A percentile compares a stretch with the other conserved stretches of the same genome.
Evolutionary conservation across 2,113 vertebrate species (phyloP).

Genomic region (Isichthys henryi): DNA sequence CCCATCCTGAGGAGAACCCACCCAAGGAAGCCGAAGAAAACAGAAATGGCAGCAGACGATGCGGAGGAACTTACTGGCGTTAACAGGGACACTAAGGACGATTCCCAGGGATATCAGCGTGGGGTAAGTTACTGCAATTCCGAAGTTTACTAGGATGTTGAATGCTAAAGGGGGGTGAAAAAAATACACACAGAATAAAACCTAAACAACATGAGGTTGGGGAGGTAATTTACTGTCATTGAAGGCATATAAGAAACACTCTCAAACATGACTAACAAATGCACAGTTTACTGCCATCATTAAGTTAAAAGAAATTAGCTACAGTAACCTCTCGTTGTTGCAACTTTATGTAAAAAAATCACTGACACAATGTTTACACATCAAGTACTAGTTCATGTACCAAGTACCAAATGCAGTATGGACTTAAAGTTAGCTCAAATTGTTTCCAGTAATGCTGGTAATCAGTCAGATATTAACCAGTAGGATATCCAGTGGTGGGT

Average conservation of each 20-base stretch:
- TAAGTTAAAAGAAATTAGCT: neutral
- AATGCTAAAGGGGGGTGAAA: constrained; percentile 69
- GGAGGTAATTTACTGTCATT: neutral
- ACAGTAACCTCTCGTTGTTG: neutral
- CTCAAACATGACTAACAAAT: neutral
- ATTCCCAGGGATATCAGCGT: constrained; percentile 91
- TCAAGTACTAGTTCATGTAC: neutral
- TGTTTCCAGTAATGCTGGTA: neutral
- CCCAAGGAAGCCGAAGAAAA: neutral
- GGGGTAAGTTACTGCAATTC: constrained; percentile 88
- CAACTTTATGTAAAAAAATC: neutral
- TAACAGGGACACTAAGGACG: constrained; percentile 90
- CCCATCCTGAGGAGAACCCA: neutral
- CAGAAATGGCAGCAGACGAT: neutral
- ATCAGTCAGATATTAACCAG: neutral
- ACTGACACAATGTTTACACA: neutral
- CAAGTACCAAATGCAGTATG: neutral
- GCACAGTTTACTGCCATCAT: neutral
- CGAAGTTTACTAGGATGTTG: constrained; percentile 93
- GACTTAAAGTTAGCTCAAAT: neutral
- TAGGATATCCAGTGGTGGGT: neutral
- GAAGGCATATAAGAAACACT: neutral
- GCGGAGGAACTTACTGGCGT: constrained; percentile 71
- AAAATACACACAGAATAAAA: constrained; percentile 10
- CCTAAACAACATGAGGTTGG: neutral